Base-by-base conservation (phyloP, 2,113 vertebrate species). In the Melanerpes aurifrons region DNA sequence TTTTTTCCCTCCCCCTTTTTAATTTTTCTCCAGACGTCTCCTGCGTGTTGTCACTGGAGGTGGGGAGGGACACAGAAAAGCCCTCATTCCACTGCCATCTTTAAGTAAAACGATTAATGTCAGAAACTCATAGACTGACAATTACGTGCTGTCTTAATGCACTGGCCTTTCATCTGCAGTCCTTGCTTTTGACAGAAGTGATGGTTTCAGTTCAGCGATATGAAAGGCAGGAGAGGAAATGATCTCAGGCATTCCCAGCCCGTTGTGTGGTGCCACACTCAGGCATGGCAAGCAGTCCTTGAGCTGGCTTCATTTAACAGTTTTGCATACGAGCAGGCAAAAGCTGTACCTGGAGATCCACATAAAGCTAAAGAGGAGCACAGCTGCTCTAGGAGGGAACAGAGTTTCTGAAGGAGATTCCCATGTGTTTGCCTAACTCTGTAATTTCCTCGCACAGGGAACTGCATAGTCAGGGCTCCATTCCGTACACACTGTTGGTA, bases 131-230 rank as follows among this genome's bases (percentile, higher is more conserved):
- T 95, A 97, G 89, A 89, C 95, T 97, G 95, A 97, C 97, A 97
- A 98, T 98, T 97, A 97, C 7, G 92, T 85, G 90, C 95, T 93
- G 94, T 95, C 97, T 97, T 97, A 97, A 98, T 98, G 97, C 95
- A 89, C 96, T 97, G 97, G 96, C 97, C 97, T 97, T 97, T 98
- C 97, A 97, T 97, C 94, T 61, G 91, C 94, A 91, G 96, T 81
- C 97, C 97, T 91, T 85, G 94, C 95, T 88, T 87, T 93, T 97
- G 98, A 94, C 98, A 97, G 91, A 64, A 81, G 79, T 78, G 97
- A 97, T 96, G 94, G 95, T 75, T 76, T 97, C 97, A 91, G 97
- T 90, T 97, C 97, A 96, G 93, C 63, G 66, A 96, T 73, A 97
- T 95, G 96, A 98, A 97, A 97, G 97, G 97, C 97, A 93, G 94